phyloP scores from a whole-genome alignment of 2,113 vertebrate genomes.

The Podocnemis expansa region DNA sequence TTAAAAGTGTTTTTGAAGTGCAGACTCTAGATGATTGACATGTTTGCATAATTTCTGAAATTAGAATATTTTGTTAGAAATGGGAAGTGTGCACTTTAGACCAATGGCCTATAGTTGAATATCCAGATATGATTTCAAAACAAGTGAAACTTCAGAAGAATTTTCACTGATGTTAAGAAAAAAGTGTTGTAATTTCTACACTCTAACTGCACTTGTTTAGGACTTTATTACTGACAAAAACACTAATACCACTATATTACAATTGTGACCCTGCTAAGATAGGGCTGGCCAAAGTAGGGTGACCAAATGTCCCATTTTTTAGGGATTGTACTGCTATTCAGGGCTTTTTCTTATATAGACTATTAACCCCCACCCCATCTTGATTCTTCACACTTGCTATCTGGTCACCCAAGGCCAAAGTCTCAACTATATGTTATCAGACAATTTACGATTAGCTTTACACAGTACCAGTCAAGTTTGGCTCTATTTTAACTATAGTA shows the following conservation, averaged over 20 bases:
- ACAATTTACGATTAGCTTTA: neutral
- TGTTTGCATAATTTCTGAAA: neutral
- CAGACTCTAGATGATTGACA: neutral
- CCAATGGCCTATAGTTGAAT: fast-evolving
- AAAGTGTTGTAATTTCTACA: neutral
- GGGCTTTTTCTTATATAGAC: no score
- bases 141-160: fast-evolving
- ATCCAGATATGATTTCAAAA: neutral
- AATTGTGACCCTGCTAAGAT: neutral
- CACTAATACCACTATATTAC: fast-evolving
- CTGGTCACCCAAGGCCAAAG: neutral
- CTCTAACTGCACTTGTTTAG: neutral
- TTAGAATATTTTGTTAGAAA: neutral
- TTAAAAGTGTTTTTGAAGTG: neutral
- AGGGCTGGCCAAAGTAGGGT: neutral
- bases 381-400: no score
- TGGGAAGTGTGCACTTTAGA: neutral
- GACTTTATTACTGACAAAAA: neutral
- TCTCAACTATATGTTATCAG: neutral
- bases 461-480: neutral
- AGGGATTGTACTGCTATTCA: no score
- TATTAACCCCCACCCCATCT: no score
- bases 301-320: no score
- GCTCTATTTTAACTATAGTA: neutral
- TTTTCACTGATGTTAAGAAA: neutral